phyloP scores from a whole-genome alignment of 92 coral and sea anemone genomes.

The Zoanthus sansibaricus region DNA sequence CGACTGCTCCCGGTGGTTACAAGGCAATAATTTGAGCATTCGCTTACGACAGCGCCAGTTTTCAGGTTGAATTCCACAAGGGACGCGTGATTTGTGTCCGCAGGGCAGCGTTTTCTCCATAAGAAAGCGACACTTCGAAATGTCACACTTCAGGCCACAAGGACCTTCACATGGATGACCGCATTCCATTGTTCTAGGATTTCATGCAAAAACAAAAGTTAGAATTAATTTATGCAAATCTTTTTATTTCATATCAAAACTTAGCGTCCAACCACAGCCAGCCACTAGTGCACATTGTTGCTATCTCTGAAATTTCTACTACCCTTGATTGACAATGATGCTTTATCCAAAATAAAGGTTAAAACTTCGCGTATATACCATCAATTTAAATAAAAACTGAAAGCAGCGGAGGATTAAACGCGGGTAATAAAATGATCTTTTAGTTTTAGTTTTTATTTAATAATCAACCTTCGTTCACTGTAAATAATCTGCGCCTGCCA shows the following conservation, averaged over 20 bases:
- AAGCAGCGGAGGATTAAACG: no score
- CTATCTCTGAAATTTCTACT: no score
- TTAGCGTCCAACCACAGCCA: neutral
- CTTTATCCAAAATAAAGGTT: no score
- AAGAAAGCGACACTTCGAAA: conserved; percentile 38
- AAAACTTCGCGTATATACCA: no score
- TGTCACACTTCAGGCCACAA: conserved; percentile 47
- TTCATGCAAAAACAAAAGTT: neutral
- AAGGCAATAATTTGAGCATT: conserved; percentile 60
- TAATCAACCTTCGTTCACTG: no score
- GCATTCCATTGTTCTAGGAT: conserved; percentile 40
- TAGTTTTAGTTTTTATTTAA: no score
- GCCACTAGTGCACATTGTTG: no score
- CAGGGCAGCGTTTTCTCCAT: conserved; percentile 52
- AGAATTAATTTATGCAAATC: neutral
- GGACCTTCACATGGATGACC: conserved; percentile 57
- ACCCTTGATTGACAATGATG: no score
- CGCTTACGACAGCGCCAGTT: conserved; percentile 52
- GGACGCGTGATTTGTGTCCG: conserved; percentile 52
- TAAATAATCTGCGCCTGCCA: no score
- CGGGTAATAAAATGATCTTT: no score
- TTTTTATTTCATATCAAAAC: neutral
- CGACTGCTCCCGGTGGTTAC: conserved; percentile 67
- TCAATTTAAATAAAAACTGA: no score
- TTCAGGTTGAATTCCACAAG: conserved; percentile 68